These are phyloP conservation scores for Uropetala carovei DNA, from an alignment of 2,888 invertebrate genomes.

Conservation along the genomic window DNA sequence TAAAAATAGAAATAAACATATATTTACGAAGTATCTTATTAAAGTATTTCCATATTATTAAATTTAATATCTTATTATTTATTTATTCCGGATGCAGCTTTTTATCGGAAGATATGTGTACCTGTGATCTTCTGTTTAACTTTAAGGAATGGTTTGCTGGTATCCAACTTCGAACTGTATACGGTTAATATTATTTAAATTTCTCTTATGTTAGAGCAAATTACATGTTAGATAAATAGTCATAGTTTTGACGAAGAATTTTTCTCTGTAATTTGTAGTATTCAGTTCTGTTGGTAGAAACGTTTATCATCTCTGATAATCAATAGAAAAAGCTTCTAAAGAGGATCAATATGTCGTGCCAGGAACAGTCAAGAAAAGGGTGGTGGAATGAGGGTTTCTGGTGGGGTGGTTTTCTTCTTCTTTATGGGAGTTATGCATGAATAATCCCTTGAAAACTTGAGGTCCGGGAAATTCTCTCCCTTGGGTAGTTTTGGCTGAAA, in stretches of 20 bases:
- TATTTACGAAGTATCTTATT: too few species aligned
- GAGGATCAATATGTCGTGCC: constrained; percentile 63
- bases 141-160: constrained; percentile 28
- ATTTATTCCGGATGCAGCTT: background rate
- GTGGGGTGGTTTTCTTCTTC: constrained; percentile 61
- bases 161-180: constrained; percentile 11
- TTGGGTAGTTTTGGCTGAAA: background rate
- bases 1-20: too few species aligned
- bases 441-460: constrained; percentile 27
- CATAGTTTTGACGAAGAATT: background rate
- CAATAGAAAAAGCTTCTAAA: constrained; percentile 54
- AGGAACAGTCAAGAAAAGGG: constrained; percentile 53
- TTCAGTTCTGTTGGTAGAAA: background rate
- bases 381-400: constrained; percentile 55
- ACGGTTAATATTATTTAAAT: background rate
- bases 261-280: background rate
- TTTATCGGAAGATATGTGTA: constrained; percentile 14
- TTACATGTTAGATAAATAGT: background rate
- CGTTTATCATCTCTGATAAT: constrained; percentile 8
- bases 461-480: background rate
- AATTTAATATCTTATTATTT: too few species aligned
- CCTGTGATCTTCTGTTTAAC: constrained; percentile 19
- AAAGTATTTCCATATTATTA: too few species aligned
- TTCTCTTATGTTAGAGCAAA: background rate
- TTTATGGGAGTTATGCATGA: constrained; percentile 64